Conservation (phyloP, 2,113 vertebrate species). For the Circaetus gallicus region DNA sequence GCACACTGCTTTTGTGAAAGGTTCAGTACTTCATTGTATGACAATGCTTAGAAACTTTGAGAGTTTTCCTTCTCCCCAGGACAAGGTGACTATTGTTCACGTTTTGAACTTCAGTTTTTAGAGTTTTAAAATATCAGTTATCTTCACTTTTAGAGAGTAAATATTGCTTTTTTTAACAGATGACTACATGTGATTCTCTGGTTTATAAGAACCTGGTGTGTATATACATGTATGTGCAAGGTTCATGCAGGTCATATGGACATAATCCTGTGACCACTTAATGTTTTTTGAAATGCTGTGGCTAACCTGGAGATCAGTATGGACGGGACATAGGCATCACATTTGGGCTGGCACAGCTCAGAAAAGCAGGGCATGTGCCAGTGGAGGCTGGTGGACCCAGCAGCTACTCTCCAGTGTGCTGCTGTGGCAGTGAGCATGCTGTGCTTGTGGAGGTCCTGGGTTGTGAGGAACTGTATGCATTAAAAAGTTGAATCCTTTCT, state of each 20-base stretch:
- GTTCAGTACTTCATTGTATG: background rate
- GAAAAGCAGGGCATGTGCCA: background rate
- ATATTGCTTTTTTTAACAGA: background rate
- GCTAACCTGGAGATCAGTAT: background rate
- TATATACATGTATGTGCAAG: background rate
- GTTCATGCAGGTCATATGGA: background rate
- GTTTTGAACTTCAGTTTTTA: background rate
- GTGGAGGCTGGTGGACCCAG: background rate
- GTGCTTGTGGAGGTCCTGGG: background rate
- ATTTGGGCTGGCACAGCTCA: background rate
- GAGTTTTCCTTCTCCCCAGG: background rate
- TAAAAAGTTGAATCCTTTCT: background rate
- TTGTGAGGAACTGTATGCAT: background rate
- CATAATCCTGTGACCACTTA: background rate
- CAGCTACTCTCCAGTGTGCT: too few relatives aligned
- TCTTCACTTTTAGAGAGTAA: background rate
- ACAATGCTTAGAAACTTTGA: rapidly evolving
- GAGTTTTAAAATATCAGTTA: background rate
- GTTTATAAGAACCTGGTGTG: background rate
- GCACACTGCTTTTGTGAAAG: rapidly evolving
- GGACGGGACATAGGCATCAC: background rate
- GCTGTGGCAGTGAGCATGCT: rapidly evolving
- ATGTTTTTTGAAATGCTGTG: background rate
- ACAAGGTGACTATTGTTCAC: background rate
- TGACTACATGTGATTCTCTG: background rate